phyloP scores from a whole-genome alignment of 2,888 invertebrate genomes.

The Pterostichus niger region DNA sequence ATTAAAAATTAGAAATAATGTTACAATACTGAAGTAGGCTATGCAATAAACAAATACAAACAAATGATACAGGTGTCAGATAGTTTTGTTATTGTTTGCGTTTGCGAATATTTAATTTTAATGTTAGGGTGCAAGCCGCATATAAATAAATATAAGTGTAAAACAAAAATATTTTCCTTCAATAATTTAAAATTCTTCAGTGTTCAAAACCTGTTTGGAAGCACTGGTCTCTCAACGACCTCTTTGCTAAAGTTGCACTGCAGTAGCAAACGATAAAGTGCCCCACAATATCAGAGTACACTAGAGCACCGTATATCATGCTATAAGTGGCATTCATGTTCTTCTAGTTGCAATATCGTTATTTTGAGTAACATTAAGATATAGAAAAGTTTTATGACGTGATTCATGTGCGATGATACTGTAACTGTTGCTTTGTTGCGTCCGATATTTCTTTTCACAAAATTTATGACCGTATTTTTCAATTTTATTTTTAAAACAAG shows the following conservation, averaged over 20 bases:
- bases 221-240: constrained; percentile 35
- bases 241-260: constrained; percentile 17
- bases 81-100: too few species aligned
- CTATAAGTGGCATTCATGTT: constrained; percentile 57
- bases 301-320: constrained; percentile 52
- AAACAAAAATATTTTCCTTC: too few species aligned
- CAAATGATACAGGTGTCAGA: too few species aligned
- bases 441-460: constrained; percentile 13
- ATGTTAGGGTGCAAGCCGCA: too few species aligned
- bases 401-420: constrained; percentile 48
- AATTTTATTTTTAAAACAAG: constrained; percentile 17
- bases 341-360: constrained; percentile 60
- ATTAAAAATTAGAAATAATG: too few species aligned
- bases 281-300: constrained; percentile 56
- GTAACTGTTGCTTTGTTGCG: constrained; percentile 15
- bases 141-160: too few species aligned
- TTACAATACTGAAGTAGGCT: too few species aligned
- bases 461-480: constrained; percentile 40
- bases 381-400: constrained; percentile 63
- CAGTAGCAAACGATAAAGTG: constrained; percentile 49
- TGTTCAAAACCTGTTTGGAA: constrained; percentile 16
- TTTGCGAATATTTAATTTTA: too few species aligned
- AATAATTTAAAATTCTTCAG: too few species aligned
- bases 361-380: constrained; percentile 65
- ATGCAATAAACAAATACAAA: too few species aligned